Evolutionary conservation across 2,113 vertebrate species (phyloP).

Genomic region (Andinoacara biseriatus): DNA sequence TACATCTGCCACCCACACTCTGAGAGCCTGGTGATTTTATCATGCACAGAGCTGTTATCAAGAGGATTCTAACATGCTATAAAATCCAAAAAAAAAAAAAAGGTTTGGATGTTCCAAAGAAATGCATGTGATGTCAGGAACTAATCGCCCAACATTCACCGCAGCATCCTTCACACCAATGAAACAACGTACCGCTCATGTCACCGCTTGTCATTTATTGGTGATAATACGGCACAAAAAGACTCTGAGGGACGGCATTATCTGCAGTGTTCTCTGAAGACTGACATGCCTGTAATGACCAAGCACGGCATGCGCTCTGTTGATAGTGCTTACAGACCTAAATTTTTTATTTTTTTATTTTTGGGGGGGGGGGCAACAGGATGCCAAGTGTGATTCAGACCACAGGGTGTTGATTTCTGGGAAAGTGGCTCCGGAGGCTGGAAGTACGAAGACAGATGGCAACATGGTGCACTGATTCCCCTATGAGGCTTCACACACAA

Average conservation of each 20-base stretch:
- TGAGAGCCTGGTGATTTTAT: background rate
- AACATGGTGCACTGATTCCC: slow-evolving; percentile 50
- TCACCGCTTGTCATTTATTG: background rate
- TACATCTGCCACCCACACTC: slow-evolving; percentile 10
- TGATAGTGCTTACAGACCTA: slow-evolving; percentile 21
- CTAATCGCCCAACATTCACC: slow-evolving; percentile 8
- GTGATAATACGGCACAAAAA: slow-evolving; percentile 25
- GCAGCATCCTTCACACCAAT: background rate
- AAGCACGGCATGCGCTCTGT: slow-evolving; percentile 29
- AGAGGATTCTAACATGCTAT: slow-evolving; percentile 1
- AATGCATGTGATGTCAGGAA: slow-evolving; percentile 33
- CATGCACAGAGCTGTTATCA: slow-evolving; percentile 4
- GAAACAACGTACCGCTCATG: background rate
- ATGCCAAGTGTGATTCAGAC: slow-evolving; percentile 59
- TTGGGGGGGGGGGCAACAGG: background rate
- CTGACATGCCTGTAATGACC: slow-evolving; percentile 32
- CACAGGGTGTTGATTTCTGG: slow-evolving; percentile 67
- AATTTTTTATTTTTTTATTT: background rate
- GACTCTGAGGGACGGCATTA: slow-evolving; percentile 18
- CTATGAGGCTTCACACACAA: slow-evolving; percentile 59
- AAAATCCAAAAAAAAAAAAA: slow-evolving; percentile 11
- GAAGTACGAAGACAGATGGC: slow-evolving; percentile 69
- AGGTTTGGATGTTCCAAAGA: slow-evolving; percentile 8
- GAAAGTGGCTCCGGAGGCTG: slow-evolving; percentile 59
- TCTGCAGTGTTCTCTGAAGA: slow-evolving; percentile 34